Evolutionary conservation across 2,888 invertebrate genomes (phyloP).

Genomic region (Drosophila putrida): DNA sequence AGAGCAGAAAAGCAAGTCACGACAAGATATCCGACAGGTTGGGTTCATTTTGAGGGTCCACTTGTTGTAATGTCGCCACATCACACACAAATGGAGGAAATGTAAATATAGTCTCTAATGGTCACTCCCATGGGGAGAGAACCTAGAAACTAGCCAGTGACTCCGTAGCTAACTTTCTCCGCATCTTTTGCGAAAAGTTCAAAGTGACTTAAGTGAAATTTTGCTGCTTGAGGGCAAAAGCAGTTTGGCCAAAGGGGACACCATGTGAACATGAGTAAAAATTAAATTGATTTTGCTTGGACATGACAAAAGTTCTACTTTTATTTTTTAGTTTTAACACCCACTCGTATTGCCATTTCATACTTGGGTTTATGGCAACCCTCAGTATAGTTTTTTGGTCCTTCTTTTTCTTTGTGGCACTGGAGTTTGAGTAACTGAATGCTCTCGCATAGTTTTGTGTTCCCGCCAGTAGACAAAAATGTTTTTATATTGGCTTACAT

Average conservation of each 20-base stretch:
- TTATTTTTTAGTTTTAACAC: conserved; percentile 36
- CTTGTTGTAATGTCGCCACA: conserved; percentile 49
- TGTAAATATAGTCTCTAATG: conserved; percentile 76
- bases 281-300: conserved; percentile 76
- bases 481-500: conserved; percentile 25
- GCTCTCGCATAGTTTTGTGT: conserved; percentile 26
- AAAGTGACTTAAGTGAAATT: conserved; percentile 79
- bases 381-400: conserved; percentile 2
- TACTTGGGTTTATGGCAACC: conserved; percentile 34
- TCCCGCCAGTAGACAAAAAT: conserved; percentile 14
- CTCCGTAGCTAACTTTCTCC: conserved; percentile 59
- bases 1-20: background rate
- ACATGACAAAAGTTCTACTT: conserved; percentile 60
- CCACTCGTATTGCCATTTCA: conserved; percentile 40
- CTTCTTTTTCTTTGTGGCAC: background rate
- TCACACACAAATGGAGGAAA: conserved; percentile 55
- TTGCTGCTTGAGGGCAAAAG: conserved; percentile 51
- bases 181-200: conserved; percentile 65
- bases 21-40: conserved; percentile 14
- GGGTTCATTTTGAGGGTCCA: conserved; percentile 16
- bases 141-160: conserved; percentile 53
- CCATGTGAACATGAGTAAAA: conserved; percentile 66
- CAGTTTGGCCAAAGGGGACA: conserved; percentile 18
- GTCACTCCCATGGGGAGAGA: conserved; percentile 44
- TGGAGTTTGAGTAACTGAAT: conserved; percentile 33